phyloP scores from a whole-genome alignment of 2,888 invertebrate genomes.

The Limnephilus marmoratus region DNA sequence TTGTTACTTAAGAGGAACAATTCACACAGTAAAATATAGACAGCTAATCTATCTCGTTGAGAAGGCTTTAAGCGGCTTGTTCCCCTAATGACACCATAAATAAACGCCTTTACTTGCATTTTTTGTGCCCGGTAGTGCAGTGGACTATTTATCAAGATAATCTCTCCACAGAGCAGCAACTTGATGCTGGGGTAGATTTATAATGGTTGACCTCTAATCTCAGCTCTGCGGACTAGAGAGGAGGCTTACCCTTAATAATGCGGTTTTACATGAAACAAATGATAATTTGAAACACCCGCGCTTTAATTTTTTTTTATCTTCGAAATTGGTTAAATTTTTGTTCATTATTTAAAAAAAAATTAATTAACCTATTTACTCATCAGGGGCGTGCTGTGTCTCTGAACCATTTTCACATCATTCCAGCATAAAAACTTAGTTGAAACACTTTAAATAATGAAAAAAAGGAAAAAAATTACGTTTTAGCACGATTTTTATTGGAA shows the following conservation, averaged over 20 bases:
- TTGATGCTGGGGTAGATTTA: constrained; percentile 50
- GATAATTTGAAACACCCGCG: not conserved
- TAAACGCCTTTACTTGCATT: constrained; percentile 47
- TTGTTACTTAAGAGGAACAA: not conserved
- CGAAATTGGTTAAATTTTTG: not conserved
- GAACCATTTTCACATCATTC: too few species aligned
- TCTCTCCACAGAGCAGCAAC: constrained; percentile 56
- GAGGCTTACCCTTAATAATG: constrained; percentile 41
- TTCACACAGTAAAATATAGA: not conserved
- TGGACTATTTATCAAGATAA: constrained; percentile 62
- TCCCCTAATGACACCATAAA: constrained; percentile 30
- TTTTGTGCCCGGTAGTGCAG: constrained; percentile 44
- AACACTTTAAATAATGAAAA: not conserved
- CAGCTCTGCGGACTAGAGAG: constrained; percentile 23
- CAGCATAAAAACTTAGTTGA: too few species aligned
- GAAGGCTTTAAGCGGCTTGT: not conserved
- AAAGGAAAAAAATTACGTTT: too few species aligned
- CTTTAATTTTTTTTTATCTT: not conserved
- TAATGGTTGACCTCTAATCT: constrained; percentile 45
- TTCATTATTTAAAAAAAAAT: not conserved
- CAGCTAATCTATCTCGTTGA: not conserved
- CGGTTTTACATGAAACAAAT: constrained; percentile 9
- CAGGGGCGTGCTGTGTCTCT: not conserved
- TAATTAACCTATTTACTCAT: not conserved
- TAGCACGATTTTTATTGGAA: too few species aligned